Evolutionary conservation across 2,797 vertebrate species (phyloP), one percentile per base, ranked within the genome.

Genomic region (Coccyzus lansbergi): DNA sequence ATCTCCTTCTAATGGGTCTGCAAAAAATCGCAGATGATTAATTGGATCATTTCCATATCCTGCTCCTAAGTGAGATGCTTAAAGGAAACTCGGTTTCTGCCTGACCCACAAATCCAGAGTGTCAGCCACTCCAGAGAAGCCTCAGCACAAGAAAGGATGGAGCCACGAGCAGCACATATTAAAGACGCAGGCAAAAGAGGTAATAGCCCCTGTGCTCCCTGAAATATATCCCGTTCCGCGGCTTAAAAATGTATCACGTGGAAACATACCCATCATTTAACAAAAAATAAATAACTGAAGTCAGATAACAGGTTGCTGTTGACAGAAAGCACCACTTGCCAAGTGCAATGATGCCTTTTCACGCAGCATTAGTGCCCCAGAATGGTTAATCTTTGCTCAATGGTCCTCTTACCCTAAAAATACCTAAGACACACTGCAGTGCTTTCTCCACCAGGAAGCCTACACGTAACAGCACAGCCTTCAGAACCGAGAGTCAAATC

Each of bases 21-120:
- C 59, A 21, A 33, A 68, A 21, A 42, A 36, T 4, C 0, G 0
- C 3, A 6, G 63, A 2, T 42, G 56, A 84, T 59, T 51, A 33
- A 76, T 7, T 20, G 64, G 34, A 29, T 44, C 29, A 1, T 56
- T 52, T 36, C 71, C 69, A 42, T 7, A 7, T 6, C 44, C 82
- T 34, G 22, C 53, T 63, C 49, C 31, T 4, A 15, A 68, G 64
- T 1, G 7, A 6, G 40, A 18, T 2, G 5, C 81, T 56, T 6
- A 5, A 21, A 59, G 52, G 42, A 46, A 56, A 33, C 12, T 0
- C 3, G 15, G 10, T 4, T 56, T 34, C 53, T 76, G 87, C 72
- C 82, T 25, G 44, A 16, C 69, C 88, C 29, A 36, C 60, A 80
- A 48, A 38, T 7, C 10, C 34, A 13, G 36, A 15, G 25, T 20